phyloP scores from a whole-genome alignment of 2,888 invertebrate genomes.

The Tricholauxania praeusta region DNA sequence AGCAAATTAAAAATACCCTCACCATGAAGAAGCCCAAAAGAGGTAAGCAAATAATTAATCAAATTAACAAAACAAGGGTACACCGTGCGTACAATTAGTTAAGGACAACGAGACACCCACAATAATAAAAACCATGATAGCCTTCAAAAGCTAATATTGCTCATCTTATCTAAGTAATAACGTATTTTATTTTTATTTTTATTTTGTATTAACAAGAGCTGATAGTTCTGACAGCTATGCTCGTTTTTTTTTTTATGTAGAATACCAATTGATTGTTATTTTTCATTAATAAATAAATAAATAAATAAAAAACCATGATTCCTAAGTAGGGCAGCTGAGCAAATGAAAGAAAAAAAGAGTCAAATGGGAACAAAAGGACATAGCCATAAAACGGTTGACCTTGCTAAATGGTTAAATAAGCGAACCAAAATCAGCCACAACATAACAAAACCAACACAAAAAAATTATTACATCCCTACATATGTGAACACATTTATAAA shows the following conservation, averaged over 20 bases:
- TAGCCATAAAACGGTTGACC: conserved; percentile 12
- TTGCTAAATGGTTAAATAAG: conserved; percentile 28
- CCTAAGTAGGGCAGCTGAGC: conserved; percentile 20
- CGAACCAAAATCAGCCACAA: conserved; percentile 18
- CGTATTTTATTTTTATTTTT: no score
- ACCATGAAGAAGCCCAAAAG: conserved; percentile 46
- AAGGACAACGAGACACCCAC: conserved; percentile 28
- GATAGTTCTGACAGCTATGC: no score
- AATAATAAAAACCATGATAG: conserved; percentile 13
- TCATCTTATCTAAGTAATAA: no score
- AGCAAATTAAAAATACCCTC: conserved; percentile 36
- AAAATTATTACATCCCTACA: no score
- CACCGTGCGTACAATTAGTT: conserved; percentile 3
- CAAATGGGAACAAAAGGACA: background rate
- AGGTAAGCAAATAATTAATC: conserved; percentile 56
- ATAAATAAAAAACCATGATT: background rate
- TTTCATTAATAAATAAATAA: no score
- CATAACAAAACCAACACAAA: no score
- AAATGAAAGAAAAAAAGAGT: conserved; percentile 2
- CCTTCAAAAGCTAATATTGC: no score
- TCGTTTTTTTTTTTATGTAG: no score
- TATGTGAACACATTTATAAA: no score
- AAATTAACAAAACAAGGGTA: conserved; percentile 51
- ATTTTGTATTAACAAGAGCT: no score
- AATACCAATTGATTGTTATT: no score